Percentiles rank a stretch among this genome's conserved stretches.
phyloP scores from a whole-genome alignment of 2,888 invertebrate genomes.

The Boloria euphrosyne region DNA sequence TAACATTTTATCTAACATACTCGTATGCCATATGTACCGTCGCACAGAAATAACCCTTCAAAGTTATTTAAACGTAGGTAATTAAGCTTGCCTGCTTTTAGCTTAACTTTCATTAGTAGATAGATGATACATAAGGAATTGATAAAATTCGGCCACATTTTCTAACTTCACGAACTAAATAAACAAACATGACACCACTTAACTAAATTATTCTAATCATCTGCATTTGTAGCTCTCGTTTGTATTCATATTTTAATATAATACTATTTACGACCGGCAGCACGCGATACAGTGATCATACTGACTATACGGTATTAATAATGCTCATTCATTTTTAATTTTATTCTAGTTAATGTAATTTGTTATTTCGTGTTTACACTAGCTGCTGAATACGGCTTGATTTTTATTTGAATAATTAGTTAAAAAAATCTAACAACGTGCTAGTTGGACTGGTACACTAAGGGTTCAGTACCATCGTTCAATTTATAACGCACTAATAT shows the following conservation, averaged over 20 bases:
- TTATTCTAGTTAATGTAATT: slow-evolving; percentile 7
- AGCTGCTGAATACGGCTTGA: neutral
- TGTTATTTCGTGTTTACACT: neutral
- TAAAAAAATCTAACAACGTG: no score
- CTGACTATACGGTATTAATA: neutral
- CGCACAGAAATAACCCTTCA: no score
- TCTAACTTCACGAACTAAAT: neutral
- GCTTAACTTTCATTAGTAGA: no score
- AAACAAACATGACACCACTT: slow-evolving; percentile 9
- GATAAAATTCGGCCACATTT: slow-evolving; percentile 9
- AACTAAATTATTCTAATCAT: slow-evolving; percentile 13
- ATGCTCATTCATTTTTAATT: neutral
- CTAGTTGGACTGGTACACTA: no score
- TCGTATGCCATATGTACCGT: no score
- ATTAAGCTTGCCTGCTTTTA: no score
- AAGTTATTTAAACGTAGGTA: no score
- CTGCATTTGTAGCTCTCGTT: slow-evolving; percentile 5
- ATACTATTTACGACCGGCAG: neutral
- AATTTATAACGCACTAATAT: no score
- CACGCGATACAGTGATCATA: slow-evolving; percentile 23
- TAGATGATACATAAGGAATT: no score
- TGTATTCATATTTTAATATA: slow-evolving; percentile 8
- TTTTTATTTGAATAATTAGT: neutral
- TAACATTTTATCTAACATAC: no score
- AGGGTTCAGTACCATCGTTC: no score